A percentile compares a stretch with the other conserved stretches of the same genome.
phyloP scores from a whole-genome alignment of 2,797 vertebrate genomes.

The Melanotaenia nigrans region DNA sequence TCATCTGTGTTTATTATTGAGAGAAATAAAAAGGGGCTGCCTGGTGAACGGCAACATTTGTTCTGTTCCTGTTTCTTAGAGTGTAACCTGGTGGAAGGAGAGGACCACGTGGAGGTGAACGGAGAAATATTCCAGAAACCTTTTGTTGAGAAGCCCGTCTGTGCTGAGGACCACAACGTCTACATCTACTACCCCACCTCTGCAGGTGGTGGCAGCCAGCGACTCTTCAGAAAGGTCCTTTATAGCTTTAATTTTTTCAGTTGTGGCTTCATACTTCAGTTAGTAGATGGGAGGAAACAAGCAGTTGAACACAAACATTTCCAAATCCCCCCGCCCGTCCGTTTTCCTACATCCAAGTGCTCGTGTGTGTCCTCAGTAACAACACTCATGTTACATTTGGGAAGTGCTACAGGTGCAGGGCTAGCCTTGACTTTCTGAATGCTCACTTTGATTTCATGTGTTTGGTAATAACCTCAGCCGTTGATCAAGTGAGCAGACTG shows the following conservation, averaged over 20 bases:
- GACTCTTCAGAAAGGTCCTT: conserved; percentile 97
- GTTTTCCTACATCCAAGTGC: not conserved
- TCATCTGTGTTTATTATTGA: conserved; percentile 21
- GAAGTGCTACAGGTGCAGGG: not conserved
- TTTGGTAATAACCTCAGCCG: not conserved
- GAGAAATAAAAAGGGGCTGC: not conserved
- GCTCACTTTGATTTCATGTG: not conserved
- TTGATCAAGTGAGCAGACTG: conserved; percentile 1
- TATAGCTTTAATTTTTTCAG: not conserved
- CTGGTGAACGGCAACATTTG: not conserved
- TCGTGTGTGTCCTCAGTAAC: not conserved
- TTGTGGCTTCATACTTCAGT: not conserved
- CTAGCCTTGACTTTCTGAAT: conserved; percentile 1
- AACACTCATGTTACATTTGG: conserved; percentile 14
- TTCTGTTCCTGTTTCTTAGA: conserved; percentile 76
- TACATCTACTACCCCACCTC: conserved; percentile 99
- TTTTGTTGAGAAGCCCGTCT: conserved; percentile 98
- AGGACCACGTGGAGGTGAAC: conserved; percentile 98
- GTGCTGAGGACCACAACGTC: conserved; percentile 98
- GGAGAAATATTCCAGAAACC: conserved; percentile 97
- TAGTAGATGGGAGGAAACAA: conserved; percentile 4
- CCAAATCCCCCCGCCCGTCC: not conserved
- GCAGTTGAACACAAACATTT: not conserved
- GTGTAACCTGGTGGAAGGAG: conserved; percentile 95
- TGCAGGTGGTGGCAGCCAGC: conserved; percentile 96